A percentile compares a stretch with the other conserved stretches of the same genome.
Conservation (phyloP, 2,888 invertebrate species). For the Serripes groenlandicus region DNA sequence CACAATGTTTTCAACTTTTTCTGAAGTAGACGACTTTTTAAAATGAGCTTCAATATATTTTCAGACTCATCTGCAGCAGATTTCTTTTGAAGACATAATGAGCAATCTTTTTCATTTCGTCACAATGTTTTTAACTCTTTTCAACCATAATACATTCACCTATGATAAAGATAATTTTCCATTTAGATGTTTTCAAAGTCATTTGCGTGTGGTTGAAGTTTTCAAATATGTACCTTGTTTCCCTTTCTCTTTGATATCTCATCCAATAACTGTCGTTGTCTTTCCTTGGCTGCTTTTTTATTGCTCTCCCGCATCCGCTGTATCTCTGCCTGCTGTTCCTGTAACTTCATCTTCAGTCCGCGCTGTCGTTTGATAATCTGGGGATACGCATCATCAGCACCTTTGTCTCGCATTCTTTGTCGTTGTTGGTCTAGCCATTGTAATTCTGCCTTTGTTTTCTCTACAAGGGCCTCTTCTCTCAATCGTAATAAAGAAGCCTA, state of each 20-base stretch:
- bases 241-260: constrained; percentile 78
- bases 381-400: constrained; percentile 88
- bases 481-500: constrained; percentile 90
- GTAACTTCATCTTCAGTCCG: constrained; percentile 89
- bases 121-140: no score
- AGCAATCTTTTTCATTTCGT: no score
- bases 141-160: no score
- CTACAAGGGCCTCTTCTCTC: constrained; percentile 90
- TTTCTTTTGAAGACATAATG: no score
- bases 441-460: constrained; percentile 90
- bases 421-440: constrained; percentile 90
- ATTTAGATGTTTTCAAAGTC: no score
- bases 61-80: no score
- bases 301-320: constrained; percentile 87
- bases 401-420: constrained; percentile 88
- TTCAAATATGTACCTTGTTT: constrained; percentile 51
- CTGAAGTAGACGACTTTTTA: no score
- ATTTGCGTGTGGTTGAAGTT: no score
- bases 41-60: no score
- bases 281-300: constrained; percentile 80
- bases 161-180: no score
- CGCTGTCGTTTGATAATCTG: constrained; percentile 91
- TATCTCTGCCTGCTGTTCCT: constrained; percentile 89
- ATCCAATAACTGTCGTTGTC: constrained; percentile 82
- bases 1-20: no score